A percentile compares a stretch with the other conserved stretches of the same genome.
These are phyloP conservation scores for Mormyrus lacerda DNA, from an alignment of 2,113 vertebrate species.

Conservation along the genomic window DNA sequence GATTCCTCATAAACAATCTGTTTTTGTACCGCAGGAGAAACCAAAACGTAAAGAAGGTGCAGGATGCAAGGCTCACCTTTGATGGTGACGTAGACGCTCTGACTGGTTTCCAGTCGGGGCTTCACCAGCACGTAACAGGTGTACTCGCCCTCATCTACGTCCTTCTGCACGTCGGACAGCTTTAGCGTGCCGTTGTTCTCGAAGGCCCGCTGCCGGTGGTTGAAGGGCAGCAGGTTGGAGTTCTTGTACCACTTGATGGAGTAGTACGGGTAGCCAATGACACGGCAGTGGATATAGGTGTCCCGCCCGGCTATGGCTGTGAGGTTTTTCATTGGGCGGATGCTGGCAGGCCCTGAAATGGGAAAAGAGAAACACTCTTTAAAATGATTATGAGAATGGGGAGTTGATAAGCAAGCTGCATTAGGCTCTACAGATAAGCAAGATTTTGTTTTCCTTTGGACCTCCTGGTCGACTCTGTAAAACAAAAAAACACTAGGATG, in stretches of 20 bases:
- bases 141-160: conserved; percentile 89
- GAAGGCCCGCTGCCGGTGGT: conserved; percentile 94
- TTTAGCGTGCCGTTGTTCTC: conserved; percentile 95
- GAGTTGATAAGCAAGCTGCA: conserved; percentile 14
- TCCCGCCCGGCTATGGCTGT: conserved; percentile 93
- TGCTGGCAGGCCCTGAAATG: conserved; percentile 85
- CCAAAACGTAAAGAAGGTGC: background rate
- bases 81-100: conserved; percentile 87
- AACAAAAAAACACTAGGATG: conserved; percentile 24
- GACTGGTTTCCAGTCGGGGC: conserved; percentile 88
- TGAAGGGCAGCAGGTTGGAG: conserved; percentile 89
- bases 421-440: background rate
- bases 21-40: background rate
- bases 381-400: conserved; percentile 48
- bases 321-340: conserved; percentile 97
- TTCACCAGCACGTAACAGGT: conserved; percentile 93
- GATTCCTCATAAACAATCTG: background rate
- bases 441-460: conserved; percentile 19
- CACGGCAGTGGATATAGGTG: conserved; percentile 92
- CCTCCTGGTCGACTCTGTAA: conserved; percentile 24
- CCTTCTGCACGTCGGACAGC: conserved; percentile 91
- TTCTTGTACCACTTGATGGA: conserved; percentile 99
- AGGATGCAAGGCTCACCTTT: conserved; percentile 71
- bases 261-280: conserved; percentile 96
- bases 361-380: conserved; percentile 56